Percentiles rank a stretch among this genome's conserved stretches.
These are phyloP conservation scores for Tribolium castaneum DNA, from an alignment of 1,140 invertebrate genomes.

Conservation along the genomic window DNA sequence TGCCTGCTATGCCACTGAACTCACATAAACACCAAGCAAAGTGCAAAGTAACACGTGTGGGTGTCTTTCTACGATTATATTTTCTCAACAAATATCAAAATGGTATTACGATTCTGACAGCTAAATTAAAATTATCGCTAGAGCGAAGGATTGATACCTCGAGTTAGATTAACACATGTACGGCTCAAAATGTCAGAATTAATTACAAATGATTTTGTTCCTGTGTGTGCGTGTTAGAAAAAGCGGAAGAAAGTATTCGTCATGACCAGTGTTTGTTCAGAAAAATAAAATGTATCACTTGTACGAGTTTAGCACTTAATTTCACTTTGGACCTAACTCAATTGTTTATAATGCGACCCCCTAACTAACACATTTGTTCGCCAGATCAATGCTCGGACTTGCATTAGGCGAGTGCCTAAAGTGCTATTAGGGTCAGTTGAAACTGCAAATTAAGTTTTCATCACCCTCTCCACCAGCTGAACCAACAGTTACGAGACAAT, in stretches of 20 bases:
- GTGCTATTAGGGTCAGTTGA: conserved; percentile 25
- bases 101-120: not conserved
- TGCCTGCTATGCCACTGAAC: not conserved
- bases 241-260: not conserved
- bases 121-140: not conserved
- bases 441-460: conserved; percentile 12
- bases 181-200: conserved; percentile 4
- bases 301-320: conserved; percentile 16
- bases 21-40: not conserved
- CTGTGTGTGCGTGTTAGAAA: not conserved
- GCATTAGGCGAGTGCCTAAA: conserved; percentile 23
- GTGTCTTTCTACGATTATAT: not conserved
- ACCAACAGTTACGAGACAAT: conserved; percentile 13
- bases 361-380: conserved; percentile 32
- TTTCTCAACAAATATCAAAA: not conserved
- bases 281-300: not conserved
- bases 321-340: conserved; percentile 39
- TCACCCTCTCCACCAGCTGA: not conserved
- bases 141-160: not conserved
- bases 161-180: not conserved
- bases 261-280: not conserved
- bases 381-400: conserved; percentile 29
- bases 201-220: not conserved
- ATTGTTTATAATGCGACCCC: conserved; percentile 37
- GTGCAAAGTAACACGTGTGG: not conserved